Conservation (phyloP, 2,113 vertebrate species). For the Bubalus kerabau region DNA sequence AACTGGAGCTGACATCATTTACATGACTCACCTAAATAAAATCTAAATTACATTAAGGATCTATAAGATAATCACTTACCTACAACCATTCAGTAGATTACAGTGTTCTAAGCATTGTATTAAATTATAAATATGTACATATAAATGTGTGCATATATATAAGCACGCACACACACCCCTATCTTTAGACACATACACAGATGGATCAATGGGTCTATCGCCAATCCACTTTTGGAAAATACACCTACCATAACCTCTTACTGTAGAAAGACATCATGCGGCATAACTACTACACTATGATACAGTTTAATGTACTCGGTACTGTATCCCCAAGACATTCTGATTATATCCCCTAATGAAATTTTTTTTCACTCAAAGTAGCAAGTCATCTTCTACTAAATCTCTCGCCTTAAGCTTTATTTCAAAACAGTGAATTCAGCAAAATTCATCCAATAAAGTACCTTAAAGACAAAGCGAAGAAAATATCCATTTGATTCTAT, state of each 20-base stretch:
- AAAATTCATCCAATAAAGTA: slow-evolving; percentile 40
- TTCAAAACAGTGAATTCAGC: slow-evolving; percentile 28
- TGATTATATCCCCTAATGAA: slow-evolving; percentile 33
- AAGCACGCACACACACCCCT: not conserved
- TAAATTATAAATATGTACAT: not conserved
- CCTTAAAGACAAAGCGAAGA: slow-evolving; percentile 2
- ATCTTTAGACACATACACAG: not conserved
- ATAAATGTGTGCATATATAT: not conserved
- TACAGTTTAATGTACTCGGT: not conserved
- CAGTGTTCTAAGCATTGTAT: not conserved
- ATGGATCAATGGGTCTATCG: not conserved
- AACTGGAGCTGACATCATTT: not conserved
- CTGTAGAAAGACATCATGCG: not conserved
- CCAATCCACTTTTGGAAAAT: not conserved
- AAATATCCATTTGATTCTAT: slow-evolving; percentile 9
- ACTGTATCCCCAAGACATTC: slow-evolving; percentile 44
- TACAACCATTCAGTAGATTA: not conserved
- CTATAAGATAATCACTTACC: not conserved
- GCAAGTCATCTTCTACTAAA: not conserved
- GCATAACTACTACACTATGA: not conserved
- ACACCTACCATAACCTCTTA: not conserved
- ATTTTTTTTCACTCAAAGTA: slow-evolving; percentile 54
- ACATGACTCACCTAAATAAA: slow-evolving; percentile 22
- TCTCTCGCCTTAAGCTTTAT: not conserved
- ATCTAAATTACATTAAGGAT: slow-evolving; percentile 26